These are phyloP conservation scores for Limanda limanda DNA, from an alignment of 2,113 vertebrate species.

Conservation along the genomic window DNA sequence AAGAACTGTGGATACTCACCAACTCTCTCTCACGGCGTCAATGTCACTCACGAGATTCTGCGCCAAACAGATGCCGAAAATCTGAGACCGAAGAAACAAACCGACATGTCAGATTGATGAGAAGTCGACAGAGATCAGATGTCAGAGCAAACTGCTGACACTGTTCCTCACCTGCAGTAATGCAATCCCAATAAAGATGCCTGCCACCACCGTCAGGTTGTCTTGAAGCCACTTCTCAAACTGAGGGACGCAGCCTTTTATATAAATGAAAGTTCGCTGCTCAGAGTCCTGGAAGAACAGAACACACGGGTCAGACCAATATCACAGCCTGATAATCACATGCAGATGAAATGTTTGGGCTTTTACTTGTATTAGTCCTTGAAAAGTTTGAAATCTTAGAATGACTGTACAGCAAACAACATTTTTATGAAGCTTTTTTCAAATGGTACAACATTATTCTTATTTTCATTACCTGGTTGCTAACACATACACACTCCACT, in stretches of 20 bases:
- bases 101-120: not conserved
- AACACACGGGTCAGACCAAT: not conserved
- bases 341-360: not conserved
- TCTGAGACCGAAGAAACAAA: conserved; percentile 77
- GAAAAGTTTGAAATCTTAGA: not conserved
- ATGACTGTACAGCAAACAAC: not conserved
- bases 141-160: not conserved
- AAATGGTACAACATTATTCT: not conserved
- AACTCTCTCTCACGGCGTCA: conserved; percentile 97
- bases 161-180: conserved; percentile 90
- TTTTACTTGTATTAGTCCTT: conserved; percentile 1
- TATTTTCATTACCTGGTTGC: not conserved
- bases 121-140: not conserved
- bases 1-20: conserved; percentile 81
- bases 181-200: conserved; percentile 98
- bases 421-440: not conserved
- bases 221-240: conserved; percentile 99
- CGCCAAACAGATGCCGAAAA: conserved; percentile 98
- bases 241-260: conserved; percentile 98
- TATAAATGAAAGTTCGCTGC: conserved; percentile 96
- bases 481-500: conserved; percentile 30
- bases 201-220: conserved; percentile 97
- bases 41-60: conserved; percentile 99
- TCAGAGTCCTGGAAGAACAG: conserved; percentile 87
- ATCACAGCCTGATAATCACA: not conserved